Base-by-base conservation (phyloP, 1,140 invertebrate genomes). In the Cherax quadricarinatus region DNA sequence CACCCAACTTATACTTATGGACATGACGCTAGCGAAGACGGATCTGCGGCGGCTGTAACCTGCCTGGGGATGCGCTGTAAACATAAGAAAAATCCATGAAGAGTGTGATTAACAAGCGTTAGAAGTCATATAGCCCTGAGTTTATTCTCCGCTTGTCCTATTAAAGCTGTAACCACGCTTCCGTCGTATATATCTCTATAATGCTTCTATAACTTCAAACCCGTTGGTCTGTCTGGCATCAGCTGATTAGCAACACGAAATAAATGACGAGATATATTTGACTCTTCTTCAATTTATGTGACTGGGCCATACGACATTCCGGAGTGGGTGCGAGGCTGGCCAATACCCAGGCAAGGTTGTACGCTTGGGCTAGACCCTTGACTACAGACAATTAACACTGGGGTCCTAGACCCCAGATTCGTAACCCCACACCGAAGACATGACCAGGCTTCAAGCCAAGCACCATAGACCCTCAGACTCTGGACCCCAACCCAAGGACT, bases 181-280 rank as follows among this genome's bases (percentile, higher is more conserved):
- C 75, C 24, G 75, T 88, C 86, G 30, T 88, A 80, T 88, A 80
- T 88, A 88, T 88, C 86, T 48, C 51, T 62, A n/a, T 81, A 81
- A 88, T 88, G 86, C 86, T 88, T 88, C 86, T 80, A 88, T 88
- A 88, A 88, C 86, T 88, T 80, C 53, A 30, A 24, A 57, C 86
- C 5, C 85, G 48, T 75, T 78, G 73, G 73, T 79, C 30, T 51
- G 70, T 53, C 48, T 78, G 73, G 70, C 48, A 24, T 78, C 85
- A 60, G 70, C 85, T 87, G 66, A 87, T 87, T 87, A 87, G 85
- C 9, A 30, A 53, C 78, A 57, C 24, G 86, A 62, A 81, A 88
- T 88, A 88, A 88, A 88, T 88, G 86, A 53, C 49, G n/a, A 79
- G 30, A 88, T 88, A 80, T 66, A 88, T 88, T 51, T 62, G 86